Percentiles rank a stretch among this genome's conserved stretches.
Evolutionary conservation across 2,797 vertebrate species (phyloP).

Genomic region (Petrocephalus schoutedeni): DNA sequence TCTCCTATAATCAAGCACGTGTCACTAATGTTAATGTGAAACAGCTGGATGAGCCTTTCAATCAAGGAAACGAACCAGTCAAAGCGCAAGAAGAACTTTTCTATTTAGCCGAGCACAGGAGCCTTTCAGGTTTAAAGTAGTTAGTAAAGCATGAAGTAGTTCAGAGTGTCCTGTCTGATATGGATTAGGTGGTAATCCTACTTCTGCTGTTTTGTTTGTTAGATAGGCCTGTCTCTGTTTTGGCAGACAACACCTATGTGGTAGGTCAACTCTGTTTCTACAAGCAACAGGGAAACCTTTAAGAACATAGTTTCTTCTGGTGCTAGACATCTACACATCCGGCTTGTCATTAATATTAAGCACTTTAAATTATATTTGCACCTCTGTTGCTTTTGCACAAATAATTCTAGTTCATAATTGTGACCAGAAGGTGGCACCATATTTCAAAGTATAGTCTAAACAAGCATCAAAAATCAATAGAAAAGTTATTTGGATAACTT

Average conservation of each 20-base stretch:
- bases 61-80: too few relatives aligned
- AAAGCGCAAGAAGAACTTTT: too few relatives aligned
- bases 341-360: background rate
- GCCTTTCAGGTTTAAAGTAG: too few relatives aligned
- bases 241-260: background rate
- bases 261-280: background rate
- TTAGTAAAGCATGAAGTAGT: too few relatives aligned
- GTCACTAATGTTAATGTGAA: too few relatives aligned
- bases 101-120: too few relatives aligned
- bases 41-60: too few relatives aligned
- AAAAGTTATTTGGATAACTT: background rate
- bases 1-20: too few relatives aligned
- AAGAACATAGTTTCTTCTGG: background rate
- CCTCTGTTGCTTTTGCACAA: background rate
- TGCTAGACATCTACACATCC: background rate
- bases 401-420: background rate
- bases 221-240: background rate
- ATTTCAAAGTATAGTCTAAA: background rate
- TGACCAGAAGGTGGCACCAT: constrained; percentile 20
- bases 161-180: too few relatives aligned
- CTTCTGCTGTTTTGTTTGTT: background rate
- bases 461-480: background rate
- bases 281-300: background rate
- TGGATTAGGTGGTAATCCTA: too few relatives aligned
- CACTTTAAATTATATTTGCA: background rate